These are phyloP conservation scores for Sphyrna mokarran DNA, from an alignment of 2,113 vertebrate species.

Conservation along the genomic window DNA sequence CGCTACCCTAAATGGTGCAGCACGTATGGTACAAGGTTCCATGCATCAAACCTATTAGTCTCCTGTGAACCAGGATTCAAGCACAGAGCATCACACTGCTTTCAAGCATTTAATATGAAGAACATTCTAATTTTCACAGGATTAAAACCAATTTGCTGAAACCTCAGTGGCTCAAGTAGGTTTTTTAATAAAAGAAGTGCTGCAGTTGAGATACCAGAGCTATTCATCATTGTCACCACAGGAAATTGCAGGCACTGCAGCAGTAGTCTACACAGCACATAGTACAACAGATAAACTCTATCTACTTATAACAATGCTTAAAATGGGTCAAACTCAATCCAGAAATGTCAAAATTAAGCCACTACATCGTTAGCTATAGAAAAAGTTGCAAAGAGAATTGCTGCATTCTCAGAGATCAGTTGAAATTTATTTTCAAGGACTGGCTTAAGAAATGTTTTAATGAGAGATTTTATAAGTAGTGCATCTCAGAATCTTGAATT, in stretches of 20 bases:
- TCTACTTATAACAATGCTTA: background rate
- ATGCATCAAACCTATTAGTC: background rate
- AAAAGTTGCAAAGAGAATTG: background rate
- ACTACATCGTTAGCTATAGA: background rate
- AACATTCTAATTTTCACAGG: background rate
- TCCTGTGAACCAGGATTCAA: background rate
- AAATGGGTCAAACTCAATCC: slow-evolving; percentile 18
- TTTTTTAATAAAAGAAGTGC: slow-evolving; percentile 11
- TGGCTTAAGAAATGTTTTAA: background rate
- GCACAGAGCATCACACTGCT: background rate
- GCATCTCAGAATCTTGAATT: background rate
- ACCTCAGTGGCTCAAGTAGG: background rate
- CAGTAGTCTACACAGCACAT: background rate
- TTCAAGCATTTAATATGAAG: background rate
- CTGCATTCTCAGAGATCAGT: background rate
- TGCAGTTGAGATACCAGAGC: background rate
- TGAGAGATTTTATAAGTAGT: background rate
- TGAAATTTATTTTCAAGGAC: background rate
- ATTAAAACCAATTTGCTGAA: background rate
- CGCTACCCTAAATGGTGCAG: background rate
- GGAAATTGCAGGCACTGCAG: slow-evolving; percentile 13
- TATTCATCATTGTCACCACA: slow-evolving; percentile 23
- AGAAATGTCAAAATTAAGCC: background rate
- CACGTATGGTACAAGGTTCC: background rate
- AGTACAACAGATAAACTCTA: slow-evolving; percentile 19